phyloP scores from a whole-genome alignment of 2,113 vertebrate species.

The Eubucco bourcierii region DNA sequence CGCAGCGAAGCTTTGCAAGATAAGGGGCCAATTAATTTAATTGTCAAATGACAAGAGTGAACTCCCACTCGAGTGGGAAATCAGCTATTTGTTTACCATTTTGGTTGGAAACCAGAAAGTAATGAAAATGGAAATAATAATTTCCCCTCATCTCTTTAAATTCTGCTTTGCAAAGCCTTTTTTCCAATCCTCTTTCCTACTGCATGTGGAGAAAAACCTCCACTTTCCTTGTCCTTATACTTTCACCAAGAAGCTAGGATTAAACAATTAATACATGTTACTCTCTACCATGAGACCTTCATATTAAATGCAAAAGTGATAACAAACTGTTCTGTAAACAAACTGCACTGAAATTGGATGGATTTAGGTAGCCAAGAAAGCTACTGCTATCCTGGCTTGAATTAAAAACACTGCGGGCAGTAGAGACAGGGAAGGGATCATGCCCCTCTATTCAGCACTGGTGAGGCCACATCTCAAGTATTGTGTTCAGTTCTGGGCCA shows the following conservation, averaged over 20 bases:
- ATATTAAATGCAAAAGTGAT: fast-evolving
- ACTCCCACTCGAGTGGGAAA: background rate
- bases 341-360: background rate
- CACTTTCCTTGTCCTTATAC: background rate
- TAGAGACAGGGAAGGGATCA: too few species aligned
- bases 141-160: background rate
- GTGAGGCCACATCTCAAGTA: too few species aligned
- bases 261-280: background rate
- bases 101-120: background rate
- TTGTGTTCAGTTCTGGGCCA: too few species aligned
- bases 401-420: too few species aligned
- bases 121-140: background rate
- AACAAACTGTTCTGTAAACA: background rate
- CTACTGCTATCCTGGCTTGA: too few species aligned
- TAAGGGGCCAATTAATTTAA: constrained; percentile 25
- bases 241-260: background rate
- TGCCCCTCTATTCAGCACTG: too few species aligned
- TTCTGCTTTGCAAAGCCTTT: background rate
- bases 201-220: background rate
- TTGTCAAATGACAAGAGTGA: background rate
- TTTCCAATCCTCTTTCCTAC: background rate
- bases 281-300: background rate
- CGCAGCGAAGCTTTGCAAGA: background rate
- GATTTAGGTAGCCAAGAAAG: background rate
- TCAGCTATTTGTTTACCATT: background rate